phyloP scores from a whole-genome alignment of 2,113 vertebrate genomes.

The Takifugu bimaculatus region DNA sequence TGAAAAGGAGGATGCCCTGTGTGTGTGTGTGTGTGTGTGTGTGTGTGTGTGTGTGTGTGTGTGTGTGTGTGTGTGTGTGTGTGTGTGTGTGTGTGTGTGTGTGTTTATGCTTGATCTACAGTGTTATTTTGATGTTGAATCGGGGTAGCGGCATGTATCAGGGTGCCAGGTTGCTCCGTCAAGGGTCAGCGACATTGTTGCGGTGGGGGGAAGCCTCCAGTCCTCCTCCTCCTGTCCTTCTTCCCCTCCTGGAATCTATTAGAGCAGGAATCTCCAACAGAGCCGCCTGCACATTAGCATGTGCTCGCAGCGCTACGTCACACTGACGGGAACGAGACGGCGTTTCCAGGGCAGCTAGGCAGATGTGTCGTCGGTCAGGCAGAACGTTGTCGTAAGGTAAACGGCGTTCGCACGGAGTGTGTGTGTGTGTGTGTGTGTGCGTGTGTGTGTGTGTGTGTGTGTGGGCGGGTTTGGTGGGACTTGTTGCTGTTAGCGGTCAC shows the following conservation, averaged over 20 bases:
- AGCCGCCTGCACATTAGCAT: slow-evolving; percentile 51
- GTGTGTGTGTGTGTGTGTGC: slow-evolving; percentile 1
- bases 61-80: too few relatives aligned
- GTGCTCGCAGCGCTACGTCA: slow-evolving; percentile 26
- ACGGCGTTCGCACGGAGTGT: slow-evolving; percentile 10
- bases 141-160: too few relatives aligned
- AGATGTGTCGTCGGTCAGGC: slow-evolving; percentile 40
- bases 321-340: slow-evolving; percentile 42
- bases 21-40: too few relatives aligned
- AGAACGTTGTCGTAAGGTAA: slow-evolving; percentile 30
- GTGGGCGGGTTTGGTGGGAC: not conserved
- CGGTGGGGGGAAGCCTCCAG: too few relatives aligned
- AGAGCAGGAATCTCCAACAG: slow-evolving; percentile 69
- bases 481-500: not conserved
- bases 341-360: slow-evolving; percentile 32
- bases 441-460: not conserved
- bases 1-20: not conserved
- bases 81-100: too few relatives aligned
- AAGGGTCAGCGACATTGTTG: too few relatives aligned
- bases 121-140: too few relatives aligned
- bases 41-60: too few relatives aligned
- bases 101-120: too few relatives aligned
- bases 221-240: slow-evolving; percentile 36
- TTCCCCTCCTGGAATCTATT: slow-evolving; percentile 72
- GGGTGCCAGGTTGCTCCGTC: too few relatives aligned